Conservation (phyloP, 1,140 invertebrate species). For the Caenorhabditis remanei region DNA sequence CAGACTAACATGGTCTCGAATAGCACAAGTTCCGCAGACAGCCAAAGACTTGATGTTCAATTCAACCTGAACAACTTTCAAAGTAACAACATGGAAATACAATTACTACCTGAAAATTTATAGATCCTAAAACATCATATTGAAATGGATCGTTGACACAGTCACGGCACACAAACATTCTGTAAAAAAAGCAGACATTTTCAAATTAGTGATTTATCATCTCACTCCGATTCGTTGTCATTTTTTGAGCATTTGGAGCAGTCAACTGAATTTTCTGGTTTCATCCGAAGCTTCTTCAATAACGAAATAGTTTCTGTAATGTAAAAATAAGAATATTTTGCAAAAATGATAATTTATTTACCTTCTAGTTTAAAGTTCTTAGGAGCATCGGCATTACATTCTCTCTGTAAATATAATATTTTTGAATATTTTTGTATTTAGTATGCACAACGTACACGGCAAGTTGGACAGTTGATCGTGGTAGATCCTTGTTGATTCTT, state of each 20-base stretch:
- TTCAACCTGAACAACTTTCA: background rate
- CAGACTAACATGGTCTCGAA: background rate
- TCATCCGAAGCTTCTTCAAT: background rate
- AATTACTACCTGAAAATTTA: too few relatives aligned
- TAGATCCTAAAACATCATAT: background rate
- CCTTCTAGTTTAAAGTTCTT: too few relatives aligned
- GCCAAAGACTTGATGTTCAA: background rate
- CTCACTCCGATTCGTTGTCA: background rate
- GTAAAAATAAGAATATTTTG: too few relatives aligned
- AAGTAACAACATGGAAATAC: background rate
- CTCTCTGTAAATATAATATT: too few relatives aligned
- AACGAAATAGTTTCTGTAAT: background rate
- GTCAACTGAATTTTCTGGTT: background rate
- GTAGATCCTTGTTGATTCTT: background rate
- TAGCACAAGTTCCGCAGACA: background rate
- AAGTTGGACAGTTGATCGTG: background rate
- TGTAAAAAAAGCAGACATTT: background rate
- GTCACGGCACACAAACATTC: background rate
- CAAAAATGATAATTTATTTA: too few relatives aligned
- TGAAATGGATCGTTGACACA: background rate
- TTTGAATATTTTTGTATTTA: too few relatives aligned
- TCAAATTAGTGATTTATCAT: background rate
- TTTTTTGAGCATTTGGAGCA: background rate
- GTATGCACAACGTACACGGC: background rate
- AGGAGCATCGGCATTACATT: too few relatives aligned